Percentiles rank a stretch among this genome's conserved stretches.
Evolutionary conservation across 2,797 vertebrate genomes (phyloP).

Genomic region (Pitangus sulphuratus): DNA sequence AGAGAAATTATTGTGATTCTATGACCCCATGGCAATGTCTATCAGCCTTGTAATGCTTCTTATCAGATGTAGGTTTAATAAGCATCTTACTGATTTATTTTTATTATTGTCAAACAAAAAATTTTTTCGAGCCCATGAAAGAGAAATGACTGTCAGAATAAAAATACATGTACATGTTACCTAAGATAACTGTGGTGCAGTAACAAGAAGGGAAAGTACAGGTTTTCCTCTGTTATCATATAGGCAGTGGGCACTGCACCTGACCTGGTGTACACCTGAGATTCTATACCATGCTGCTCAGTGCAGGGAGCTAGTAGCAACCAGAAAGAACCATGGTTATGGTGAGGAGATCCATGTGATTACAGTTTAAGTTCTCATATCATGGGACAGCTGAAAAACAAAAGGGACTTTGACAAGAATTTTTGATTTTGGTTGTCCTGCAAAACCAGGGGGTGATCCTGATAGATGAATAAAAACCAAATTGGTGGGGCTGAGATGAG

Average conservation of each 20-base stretch:
- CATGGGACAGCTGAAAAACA: not conserved
- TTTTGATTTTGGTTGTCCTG: not conserved
- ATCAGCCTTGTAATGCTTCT: not conserved
- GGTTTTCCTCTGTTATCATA: not conserved
- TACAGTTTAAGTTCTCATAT: not conserved
- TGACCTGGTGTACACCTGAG: rapidly evolving
- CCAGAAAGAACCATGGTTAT: not conserved
- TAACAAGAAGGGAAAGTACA: not conserved
- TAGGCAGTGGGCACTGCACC: not conserved
- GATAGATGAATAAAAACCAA: not conserved
- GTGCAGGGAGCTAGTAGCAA: not conserved
- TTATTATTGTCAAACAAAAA: not conserved
- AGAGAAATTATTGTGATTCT: not conserved
- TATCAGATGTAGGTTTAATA: not conserved
- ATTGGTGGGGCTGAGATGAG: not conserved
- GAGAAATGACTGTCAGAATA: not conserved
- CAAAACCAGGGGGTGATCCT: not conserved
- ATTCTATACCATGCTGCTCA: not conserved
- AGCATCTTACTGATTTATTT: not conserved
- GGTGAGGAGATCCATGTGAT: not conserved
- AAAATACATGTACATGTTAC: not conserved
- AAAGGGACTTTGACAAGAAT: not conserved
- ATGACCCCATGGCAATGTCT: not conserved
- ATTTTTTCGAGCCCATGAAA: not conserved
- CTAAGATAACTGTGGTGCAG: not conserved